Evolutionary conservation across 1,140 invertebrate genomes (phyloP), one percentile per base, ranked within the genome.

Genomic region (Drosophila rufa): DNA sequence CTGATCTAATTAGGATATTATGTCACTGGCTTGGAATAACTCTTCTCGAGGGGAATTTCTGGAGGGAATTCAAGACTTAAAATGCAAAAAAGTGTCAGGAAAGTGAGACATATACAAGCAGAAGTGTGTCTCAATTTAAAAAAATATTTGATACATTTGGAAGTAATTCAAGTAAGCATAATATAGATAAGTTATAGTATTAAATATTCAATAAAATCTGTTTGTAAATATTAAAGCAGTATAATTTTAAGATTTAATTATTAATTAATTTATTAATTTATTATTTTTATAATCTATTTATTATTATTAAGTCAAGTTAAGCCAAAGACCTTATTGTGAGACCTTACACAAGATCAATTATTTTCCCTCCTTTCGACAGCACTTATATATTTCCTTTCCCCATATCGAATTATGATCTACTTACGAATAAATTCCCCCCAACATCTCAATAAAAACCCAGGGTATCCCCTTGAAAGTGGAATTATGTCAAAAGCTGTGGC

Each of bases 1-100:
- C 50, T 78, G 75, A 77, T 78, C 75, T 69, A 78, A 78, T 77
- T 77, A 68, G 50, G 64, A 61, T 78, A 78, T 79, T 79, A 78
- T 69, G 75, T 70, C 75, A 77, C 48, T 22, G 42, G 11, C 30
- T 40, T 30, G n/a, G n/a, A 57, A 42, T 38, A 46, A 69, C 25
- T 58, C 40, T 11, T 58, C 40, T 11, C 14, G 14, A 33, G 30
- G 5, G 43, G 27, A 12, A 50, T n/a, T 4, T 11, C 11, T 3
- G 19, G n/a, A 36, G 25, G n/a, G 33, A 48, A 27, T 25, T 2
- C 2, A 40, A 27, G 22, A 6, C 17, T 14, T 57, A 46, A 68
- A 11, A n/a, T n/a, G 38, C 15, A 36, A 56, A 25, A 42, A 27
- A 14, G 17, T 7, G 22, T 7, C 6, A n/a, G 4, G 4, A 53